A percentile compares a stretch with the other conserved stretches of the same genome.
Conservation (phyloP, 1,140 invertebrate genomes). For the Euwallacea fornicatus region DNA sequence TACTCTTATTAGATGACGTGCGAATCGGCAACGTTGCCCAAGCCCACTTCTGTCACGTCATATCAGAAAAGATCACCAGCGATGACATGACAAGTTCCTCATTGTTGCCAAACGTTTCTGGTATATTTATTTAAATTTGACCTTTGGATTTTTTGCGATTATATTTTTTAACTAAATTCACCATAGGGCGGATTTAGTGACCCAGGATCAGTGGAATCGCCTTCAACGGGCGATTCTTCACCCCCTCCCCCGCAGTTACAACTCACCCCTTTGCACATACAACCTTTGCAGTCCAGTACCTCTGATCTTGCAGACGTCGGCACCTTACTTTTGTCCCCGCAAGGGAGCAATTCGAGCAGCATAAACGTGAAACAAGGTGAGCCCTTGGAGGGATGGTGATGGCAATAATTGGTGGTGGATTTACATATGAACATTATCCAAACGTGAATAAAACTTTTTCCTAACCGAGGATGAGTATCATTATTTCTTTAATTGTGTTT, state of each 20-base stretch:
- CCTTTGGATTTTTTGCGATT: not conserved
- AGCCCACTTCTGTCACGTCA: too few relatives aligned
- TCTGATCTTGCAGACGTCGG: constrained; percentile 37
- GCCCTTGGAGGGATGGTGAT: constrained; percentile 14
- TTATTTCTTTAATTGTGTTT: too few relatives aligned
- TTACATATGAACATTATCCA: not conserved
- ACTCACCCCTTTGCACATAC: constrained; percentile 51
- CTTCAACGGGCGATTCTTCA: constrained; percentile 59
- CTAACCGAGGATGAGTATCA: too few relatives aligned
- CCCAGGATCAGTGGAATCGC: constrained; percentile 63
- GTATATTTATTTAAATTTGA: too few relatives aligned
- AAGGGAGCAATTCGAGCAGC: constrained; percentile 40
- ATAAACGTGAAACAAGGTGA: constrained; percentile 51
- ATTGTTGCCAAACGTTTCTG: too few relatives aligned
- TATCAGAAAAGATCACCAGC: too few relatives aligned
- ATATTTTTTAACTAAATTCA: not conserved
- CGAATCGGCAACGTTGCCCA: too few relatives aligned
- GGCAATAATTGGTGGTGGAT: constrained; percentile 6
- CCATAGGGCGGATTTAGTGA: constrained; percentile 67
- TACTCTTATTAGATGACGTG: too few relatives aligned
- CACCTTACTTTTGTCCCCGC: constrained; percentile 44
- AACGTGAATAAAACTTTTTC: too few relatives aligned
- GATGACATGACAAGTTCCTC: too few relatives aligned
- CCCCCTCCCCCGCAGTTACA: constrained; percentile 48
- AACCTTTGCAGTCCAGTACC: constrained; percentile 32